Evolutionary conservation across 2,797 vertebrate genomes (phyloP).

Genomic region (Notamacropus eugenii): DNA sequence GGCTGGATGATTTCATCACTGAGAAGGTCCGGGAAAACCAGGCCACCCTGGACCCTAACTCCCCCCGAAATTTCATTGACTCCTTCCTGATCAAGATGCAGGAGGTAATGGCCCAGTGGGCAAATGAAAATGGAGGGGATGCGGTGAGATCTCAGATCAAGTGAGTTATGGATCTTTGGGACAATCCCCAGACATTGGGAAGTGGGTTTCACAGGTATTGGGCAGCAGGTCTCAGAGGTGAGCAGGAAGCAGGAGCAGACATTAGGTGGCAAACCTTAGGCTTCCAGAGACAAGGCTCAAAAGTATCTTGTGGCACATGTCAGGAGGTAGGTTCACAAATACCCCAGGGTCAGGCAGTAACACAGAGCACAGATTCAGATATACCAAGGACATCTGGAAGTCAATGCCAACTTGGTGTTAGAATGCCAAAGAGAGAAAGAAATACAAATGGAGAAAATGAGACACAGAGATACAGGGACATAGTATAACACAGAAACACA

Average conservation of each 20-base stretch:
- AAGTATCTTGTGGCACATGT: not conserved
- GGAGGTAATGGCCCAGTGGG: slow-evolving; percentile 49
- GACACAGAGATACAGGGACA: not conserved
- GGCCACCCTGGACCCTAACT: slow-evolving; percentile 54
- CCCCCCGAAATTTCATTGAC: slow-evolving; percentile 70
- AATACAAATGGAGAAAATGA: not conserved
- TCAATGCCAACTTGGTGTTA: not conserved
- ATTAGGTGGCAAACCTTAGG: not conserved
- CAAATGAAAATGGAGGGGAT: not conserved
- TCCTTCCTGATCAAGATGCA: slow-evolving; percentile 75
- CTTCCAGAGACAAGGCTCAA: not conserved
- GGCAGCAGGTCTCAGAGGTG: no score
- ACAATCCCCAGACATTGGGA: not conserved
- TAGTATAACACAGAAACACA: not conserved
- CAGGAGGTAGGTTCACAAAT: not conserved
- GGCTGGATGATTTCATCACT: slow-evolving; percentile 72
- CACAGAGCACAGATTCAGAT: not conserved
- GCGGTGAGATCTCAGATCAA: not conserved
- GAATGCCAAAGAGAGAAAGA: not conserved
- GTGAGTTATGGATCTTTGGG: not conserved
- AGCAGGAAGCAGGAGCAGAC: not conserved
- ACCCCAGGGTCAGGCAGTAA: not conserved
- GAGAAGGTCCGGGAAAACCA: slow-evolving; percentile 65
- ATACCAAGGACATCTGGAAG: not conserved
- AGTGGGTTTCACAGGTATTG: not conserved